Base-by-base conservation (phyloP, 2,113 vertebrate species). In the Lontra canadensis region DNA sequence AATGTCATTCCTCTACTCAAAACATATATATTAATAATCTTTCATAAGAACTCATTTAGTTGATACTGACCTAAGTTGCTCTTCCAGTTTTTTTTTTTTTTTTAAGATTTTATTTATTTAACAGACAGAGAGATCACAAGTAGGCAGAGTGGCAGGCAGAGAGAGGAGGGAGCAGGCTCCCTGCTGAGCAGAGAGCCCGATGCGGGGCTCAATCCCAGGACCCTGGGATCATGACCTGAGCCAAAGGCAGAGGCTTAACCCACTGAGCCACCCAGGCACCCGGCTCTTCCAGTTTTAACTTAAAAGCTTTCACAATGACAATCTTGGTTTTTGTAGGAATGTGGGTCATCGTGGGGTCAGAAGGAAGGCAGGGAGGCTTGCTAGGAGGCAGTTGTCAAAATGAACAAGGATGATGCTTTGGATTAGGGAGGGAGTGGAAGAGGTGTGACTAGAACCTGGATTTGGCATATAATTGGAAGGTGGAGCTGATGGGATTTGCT, bases 1-100 rank as follows among this genome's bases (percentile, higher is more conserved):
- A 47, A 87, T 94, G 39, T 95, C 31, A 8, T 88, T 73, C 63
- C 67, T 71, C 42, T 61, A 52, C 39, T 95, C n/a, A 91, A 88
- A 92, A n/a, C 67, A 69, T 69, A 61, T 18, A 76, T 36, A 73
- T 49, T 39, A 59, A 52, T 65, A 74, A 31, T 84, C 23, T 97
- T 92, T 82, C 63, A 18, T 6, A 57, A 44, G 57, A 36, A 88
- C 57, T 14, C 85, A 44, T 57, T 93, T 49, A 71, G 18, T 71
- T 95, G 69, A 15, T 21, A 29, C 9, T 44, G 15, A 76, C 39
- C 61, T 67, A 76, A 94, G 59, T 15, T 73, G 47, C 57, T 73
- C 73, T 96, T 73, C 39, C 20, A 71, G 57, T 71, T 86, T 49
- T 83, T 17, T 52, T 49, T 52, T 49, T 52, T 55, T 55, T 55